A percentile compares a stretch with the other conserved stretches of the same genome.
Evolutionary conservation across 35 echinoderm and acorn worm genomes (phyloP).

Genomic region (Ptychodera flava): DNA sequence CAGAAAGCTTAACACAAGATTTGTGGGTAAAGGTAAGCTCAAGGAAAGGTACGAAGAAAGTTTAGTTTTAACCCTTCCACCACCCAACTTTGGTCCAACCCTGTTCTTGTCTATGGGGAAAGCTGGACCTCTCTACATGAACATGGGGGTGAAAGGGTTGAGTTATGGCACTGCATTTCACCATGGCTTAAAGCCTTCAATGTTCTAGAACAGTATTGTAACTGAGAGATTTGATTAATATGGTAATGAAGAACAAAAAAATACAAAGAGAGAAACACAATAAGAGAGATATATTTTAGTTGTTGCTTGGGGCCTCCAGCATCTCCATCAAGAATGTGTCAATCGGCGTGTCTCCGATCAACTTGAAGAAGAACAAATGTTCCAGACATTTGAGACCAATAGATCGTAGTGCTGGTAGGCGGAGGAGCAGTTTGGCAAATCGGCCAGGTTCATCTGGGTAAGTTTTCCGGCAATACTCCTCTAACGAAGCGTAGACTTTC

Average conservation of each 20-base stretch:
- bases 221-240: too few relatives aligned
- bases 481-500: slow-evolving; percentile 95
- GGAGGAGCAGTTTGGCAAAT: slow-evolving; percentile 74
- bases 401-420: slow-evolving; percentile 92
- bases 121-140: too few relatives aligned
- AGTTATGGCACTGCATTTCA: neutral
- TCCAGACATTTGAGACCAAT: slow-evolving; percentile 99
- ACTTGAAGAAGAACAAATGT: slow-evolving; percentile 93
- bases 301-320: slow-evolving; percentile 97
- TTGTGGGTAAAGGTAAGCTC: too few relatives aligned
- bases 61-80: too few relatives aligned
- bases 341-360: slow-evolving; percentile 97
- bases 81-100: too few relatives aligned
- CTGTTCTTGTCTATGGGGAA: too few relatives aligned
- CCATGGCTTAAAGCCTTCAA: neutral
- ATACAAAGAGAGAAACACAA: too few relatives aligned
- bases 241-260: too few relatives aligned
- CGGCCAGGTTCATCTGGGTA: slow-evolving; percentile 71
- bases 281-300: too few relatives aligned
- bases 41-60: too few relatives aligned
- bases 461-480: slow-evolving; percentile 82
- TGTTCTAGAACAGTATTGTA: neutral
- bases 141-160: too few relatives aligned
- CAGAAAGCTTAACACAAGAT: too few relatives aligned
- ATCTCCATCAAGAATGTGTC: slow-evolving; percentile 99